Base-by-base conservation (phyloP, 1,140 invertebrate species). In the Euschistus heros region DNA sequence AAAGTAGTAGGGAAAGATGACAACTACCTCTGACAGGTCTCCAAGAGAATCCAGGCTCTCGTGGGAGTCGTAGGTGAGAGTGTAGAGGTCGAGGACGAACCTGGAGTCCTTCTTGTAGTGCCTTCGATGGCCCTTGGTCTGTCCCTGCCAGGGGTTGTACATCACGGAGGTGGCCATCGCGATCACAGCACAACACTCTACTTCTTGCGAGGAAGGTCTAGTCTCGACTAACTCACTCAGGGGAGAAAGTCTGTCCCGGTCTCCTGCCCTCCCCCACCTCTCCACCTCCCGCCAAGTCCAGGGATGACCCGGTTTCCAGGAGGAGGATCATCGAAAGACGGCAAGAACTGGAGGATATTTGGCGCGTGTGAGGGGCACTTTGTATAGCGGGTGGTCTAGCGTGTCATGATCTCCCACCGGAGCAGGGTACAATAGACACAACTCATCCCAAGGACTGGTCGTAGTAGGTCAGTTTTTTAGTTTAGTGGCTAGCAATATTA, bases 41-140 rank as follows among this genome's bases (percentile, higher is more conserved):
- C 72, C 73, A 50, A 75, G 52, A 26, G 73, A 81, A 71, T 86
- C 84, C 30, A 86, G 76, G 22, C 81, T 84, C 77, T 89, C 87
- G 71, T 85, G 81, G 70, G 86, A 85, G 74, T 91, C 89, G 72
- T 86, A 87, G 14, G 88, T 90, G 69, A 92, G 81, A 14, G 88
- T 91, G 72, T 92, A 92, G 50, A 92, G 79, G 79, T 91, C 88
- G 68, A 84, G 76, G 52, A 91, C 81, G 76, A 89, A 91, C 69
- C 86, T 78, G 22, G 87, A 88, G 72, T 91, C 89, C 75, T 91
- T 89, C 77, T 92, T 92, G 73, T 91, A 91, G 75, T 90, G 87
- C 69, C 87, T 79, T 77, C 66, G 63, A 15, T 70, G 65, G 54
- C 67, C 46, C 24, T 30, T 44, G 7, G 63, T 63, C 37, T 44